A percentile compares a stretch with the other conserved stretches of the same genome.
Conservation (phyloP, 2,888 invertebrate genomes). For the Anticlea derivata region DNA sequence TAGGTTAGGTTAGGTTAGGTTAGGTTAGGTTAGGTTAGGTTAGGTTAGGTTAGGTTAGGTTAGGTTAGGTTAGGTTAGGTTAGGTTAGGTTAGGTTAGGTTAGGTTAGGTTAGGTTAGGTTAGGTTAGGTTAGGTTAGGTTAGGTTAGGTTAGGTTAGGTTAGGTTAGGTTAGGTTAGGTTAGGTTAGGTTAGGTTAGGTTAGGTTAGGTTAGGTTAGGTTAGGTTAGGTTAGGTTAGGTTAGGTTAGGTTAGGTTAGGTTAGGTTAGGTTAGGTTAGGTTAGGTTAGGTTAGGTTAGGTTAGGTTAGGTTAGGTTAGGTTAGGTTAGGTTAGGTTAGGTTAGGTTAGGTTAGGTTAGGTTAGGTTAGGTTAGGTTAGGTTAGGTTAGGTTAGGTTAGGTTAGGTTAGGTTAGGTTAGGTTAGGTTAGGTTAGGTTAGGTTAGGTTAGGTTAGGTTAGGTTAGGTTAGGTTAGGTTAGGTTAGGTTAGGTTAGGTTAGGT, state of each 20-base stretch:
- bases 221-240: slow-evolving; percentile 32
- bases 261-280: slow-evolving; percentile 38
- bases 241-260: slow-evolving; percentile 28
- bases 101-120: slow-evolving; percentile 31
- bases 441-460: slow-evolving; percentile 41
- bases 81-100: slow-evolving; percentile 21
- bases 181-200: slow-evolving; percentile 29
- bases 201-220: slow-evolving; percentile 31
- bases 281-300: slow-evolving; percentile 40
- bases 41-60: slow-evolving; percentile 41
- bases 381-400: slow-evolving; percentile 35
- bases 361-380: slow-evolving; percentile 38
- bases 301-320: slow-evolving; percentile 40
- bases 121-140: slow-evolving; percentile 29
- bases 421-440: slow-evolving; percentile 43
- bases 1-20: slow-evolving; percentile 42
- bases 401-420: slow-evolving; percentile 38
- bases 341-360: slow-evolving; percentile 39
- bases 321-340: slow-evolving; percentile 41
- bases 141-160: slow-evolving; percentile 30
- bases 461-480: slow-evolving; percentile 38
- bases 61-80: slow-evolving; percentile 27
- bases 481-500: slow-evolving; percentile 33
- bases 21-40: slow-evolving; percentile 41
- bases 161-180: slow-evolving; percentile 30